Base-by-base conservation (phyloP, 2,113 vertebrate genomes). In the Sporophila hypoxantha region DNA sequence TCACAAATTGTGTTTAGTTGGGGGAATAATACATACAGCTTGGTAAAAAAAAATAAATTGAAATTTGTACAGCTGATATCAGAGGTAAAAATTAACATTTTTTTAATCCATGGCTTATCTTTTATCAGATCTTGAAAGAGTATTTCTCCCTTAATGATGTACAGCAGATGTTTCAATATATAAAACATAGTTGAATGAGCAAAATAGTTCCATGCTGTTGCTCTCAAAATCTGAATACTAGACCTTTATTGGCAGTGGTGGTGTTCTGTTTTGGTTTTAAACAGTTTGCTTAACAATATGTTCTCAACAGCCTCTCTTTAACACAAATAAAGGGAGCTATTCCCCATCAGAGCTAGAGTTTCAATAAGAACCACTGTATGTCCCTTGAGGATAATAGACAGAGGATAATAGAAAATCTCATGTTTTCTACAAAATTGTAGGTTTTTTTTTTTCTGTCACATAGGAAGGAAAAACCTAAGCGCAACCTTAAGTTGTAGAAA, bases 311-410 rank as follows among this genome's bases (percentile, higher is more conserved):
- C 39, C 57, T 47, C 50, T 47, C 56, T 91, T 87, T 70, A 87
- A 42, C 32, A 67, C 69, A 91, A 93, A 94, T 87, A 93, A 86
- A 95, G 41, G 79, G 90, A 93, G 87, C n/a, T 67, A 70, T 94
- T 95, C 84, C 83, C 87, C 74, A 89, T 92, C 66, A 92, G 73
- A 91, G 91, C 95, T 95, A 96, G 91, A 89, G 82, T 88, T 89
- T 94, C 79, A 90, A 20, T 96, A 61, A 79, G 87, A 90, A 94
- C 91, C 75, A 56, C 92, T 93, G 13, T 49, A 14, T 80, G 17
- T 92, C 74, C 77, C 66, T 71, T 88, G 89, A 84, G 90, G 75
- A 26, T 71, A 39, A 55, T 2, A 90, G 82, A 55, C 32, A 62
- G 88, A 83, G 90, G 74, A 23, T 68, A 42, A 52, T 3, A 87